Percentiles rank a stretch among this genome's conserved stretches.
Conservation (phyloP, 1,140 invertebrate species). For the Triops longicaudatus region DNA sequence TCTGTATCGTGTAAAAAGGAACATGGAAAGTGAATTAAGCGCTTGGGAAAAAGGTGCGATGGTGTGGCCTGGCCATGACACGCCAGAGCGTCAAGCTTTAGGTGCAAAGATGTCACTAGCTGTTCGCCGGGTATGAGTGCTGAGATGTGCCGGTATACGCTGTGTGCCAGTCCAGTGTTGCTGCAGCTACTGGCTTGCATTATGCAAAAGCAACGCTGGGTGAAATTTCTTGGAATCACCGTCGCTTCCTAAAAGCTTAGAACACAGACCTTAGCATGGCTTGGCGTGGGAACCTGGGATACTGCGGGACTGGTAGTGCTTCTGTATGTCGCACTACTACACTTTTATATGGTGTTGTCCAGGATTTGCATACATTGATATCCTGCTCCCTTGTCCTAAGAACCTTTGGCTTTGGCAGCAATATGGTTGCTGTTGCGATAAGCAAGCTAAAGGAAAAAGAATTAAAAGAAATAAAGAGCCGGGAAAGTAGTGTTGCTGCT, state of each 20-base stretch:
- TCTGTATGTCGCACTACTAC: not conserved
- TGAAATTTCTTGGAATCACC: not conserved
- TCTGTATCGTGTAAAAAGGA: not conserved
- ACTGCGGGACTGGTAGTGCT: slow-evolving; percentile 2
- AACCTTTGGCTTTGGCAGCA: not conserved
- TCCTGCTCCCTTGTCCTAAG: not conserved
- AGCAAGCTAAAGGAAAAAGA: not conserved
- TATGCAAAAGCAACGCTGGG: not conserved
- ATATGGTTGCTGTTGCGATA: slow-evolving; percentile 1
- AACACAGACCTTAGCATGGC: not conserved
- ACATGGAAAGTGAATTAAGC: slow-evolving; percentile 12
- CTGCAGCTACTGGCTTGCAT: not conserved
- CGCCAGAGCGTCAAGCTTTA: not conserved
- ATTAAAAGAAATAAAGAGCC: not conserved
- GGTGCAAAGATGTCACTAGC: slow-evolving; percentile 14
- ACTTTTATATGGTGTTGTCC: not conserved
- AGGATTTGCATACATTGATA: slow-evolving; percentile 11
- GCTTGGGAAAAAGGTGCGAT: slow-evolving; percentile 14
- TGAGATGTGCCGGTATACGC: not conserved
- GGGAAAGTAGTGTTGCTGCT: not conserved
- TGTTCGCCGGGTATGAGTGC: not conserved
- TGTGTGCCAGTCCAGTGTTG: not conserved
- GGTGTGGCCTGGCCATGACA: slow-evolving; percentile 2
- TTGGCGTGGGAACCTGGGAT: not conserved
- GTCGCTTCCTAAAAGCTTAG: not conserved